Evolutionary conservation across 2,888 invertebrate genomes (phyloP).

Genomic region (Acrocyrtus sp.): DNA sequence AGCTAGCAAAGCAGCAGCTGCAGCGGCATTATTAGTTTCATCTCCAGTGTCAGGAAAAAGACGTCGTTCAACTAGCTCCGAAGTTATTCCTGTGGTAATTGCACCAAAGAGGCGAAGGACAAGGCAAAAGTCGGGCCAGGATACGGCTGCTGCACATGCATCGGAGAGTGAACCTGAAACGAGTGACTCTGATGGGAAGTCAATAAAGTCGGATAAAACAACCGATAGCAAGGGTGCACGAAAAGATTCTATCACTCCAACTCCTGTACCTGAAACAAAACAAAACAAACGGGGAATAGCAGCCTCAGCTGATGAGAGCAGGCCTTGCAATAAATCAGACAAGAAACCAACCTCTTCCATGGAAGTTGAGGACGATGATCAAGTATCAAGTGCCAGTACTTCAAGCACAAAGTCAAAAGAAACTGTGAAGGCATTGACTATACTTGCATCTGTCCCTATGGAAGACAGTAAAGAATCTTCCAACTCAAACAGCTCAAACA

Average conservation of each 20-base stretch:
- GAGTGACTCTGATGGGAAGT: conserved; percentile 53
- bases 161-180: conserved; percentile 51
- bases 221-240: not conserved
- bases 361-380: conserved; percentile 27
- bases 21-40: not conserved
- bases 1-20: conserved; percentile 53
- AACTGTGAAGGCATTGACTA: not conserved
- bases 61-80: conserved; percentile 26
- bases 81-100: not conserved
- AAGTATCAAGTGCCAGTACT: conserved; percentile 33
- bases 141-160: conserved; percentile 14
- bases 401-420: conserved; percentile 18
- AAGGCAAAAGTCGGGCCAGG: conserved; percentile 52
- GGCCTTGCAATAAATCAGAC: no score
- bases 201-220: conserved; percentile 37
- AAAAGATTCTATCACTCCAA: not conserved
- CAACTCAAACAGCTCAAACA: no score
- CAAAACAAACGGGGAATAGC: no score
- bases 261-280: no score
- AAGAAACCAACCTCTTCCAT: not conserved
- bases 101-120: conserved; percentile 44
- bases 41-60: conserved; percentile 12
- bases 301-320: conserved; percentile 66
- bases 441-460: not conserved
- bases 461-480: conserved; percentile 33